phyloP scores from a whole-genome alignment of 2,113 vertebrate species.

The Andinoacara biseriatus region DNA sequence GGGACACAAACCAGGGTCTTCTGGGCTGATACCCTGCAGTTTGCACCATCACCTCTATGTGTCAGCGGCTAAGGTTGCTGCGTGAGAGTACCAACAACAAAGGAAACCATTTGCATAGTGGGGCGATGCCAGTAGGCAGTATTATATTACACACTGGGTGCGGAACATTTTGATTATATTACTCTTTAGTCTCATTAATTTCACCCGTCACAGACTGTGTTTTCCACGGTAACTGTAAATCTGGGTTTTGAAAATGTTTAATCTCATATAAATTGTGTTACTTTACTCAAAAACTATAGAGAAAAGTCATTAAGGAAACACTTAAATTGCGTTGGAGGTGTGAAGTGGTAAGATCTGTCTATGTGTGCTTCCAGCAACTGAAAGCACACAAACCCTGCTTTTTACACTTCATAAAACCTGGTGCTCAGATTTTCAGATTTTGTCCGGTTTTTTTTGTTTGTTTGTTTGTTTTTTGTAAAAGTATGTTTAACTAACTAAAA shows the following conservation, averaged over 20 bases:
- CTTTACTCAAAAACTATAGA: too few relatives aligned
- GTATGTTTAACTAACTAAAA: neutral
- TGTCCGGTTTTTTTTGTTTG: too few relatives aligned
- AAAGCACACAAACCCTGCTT: neutral
- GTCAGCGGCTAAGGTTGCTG: neutral
- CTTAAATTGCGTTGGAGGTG: neutral
- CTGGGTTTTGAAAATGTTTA: neutral
- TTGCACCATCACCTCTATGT: neutral
- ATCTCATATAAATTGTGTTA: too few relatives aligned
- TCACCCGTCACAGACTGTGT: neutral
- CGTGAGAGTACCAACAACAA: neutral
- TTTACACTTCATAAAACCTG: neutral
- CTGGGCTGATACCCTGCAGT: neutral
- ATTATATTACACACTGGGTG: neutral
- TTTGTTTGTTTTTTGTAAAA: too few relatives aligned
- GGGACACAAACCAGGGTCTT: too few relatives aligned
- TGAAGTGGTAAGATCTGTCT: too few relatives aligned
- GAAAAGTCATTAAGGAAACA: too few relatives aligned
- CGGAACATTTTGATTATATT: neutral
- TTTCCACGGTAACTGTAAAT: neutral
- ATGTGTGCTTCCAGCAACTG: too few relatives aligned
- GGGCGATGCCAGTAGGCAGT: neutral
- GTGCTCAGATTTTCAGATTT: neutral
- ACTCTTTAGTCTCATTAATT: neutral
- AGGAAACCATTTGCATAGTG: neutral